These are phyloP conservation scores for Brachyistius frenatus DNA, from an alignment of 2,113 vertebrate species.

Conservation along the genomic window DNA sequence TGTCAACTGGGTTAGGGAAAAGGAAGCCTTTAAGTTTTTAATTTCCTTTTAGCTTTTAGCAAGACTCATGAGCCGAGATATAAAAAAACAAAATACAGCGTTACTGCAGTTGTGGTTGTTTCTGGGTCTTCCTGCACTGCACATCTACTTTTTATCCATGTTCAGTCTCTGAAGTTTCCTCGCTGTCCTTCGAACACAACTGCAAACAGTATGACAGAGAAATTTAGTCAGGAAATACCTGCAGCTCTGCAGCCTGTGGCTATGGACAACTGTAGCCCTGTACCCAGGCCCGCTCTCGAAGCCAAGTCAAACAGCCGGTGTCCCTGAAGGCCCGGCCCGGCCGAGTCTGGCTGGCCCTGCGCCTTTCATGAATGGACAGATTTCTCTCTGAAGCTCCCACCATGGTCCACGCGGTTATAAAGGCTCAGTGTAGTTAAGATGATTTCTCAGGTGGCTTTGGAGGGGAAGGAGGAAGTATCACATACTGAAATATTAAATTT, in stretches of 20 bases:
- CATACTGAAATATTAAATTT: conserved; percentile 71
- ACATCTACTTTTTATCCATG: conserved; percentile 84
- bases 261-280: conserved; percentile 78
- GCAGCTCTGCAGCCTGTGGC: conserved; percentile 71
- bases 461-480: conserved; percentile 63
- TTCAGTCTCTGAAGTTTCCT: conserved; percentile 86
- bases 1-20: conserved; percentile 31
- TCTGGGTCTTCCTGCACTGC: conserved; percentile 32
- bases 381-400: conserved; percentile 72
- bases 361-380: conserved; percentile 79
- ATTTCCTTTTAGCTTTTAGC: conserved; percentile 64
- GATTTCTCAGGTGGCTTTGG: conserved; percentile 72
- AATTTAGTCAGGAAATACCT: conserved; percentile 81
- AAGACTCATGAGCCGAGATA: conserved; percentile 21
- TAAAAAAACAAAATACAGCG: conserved; percentile 24
- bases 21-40: conserved; percentile 56
- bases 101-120: conserved; percentile 17
- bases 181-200: conserved; percentile 85
- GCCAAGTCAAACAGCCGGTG: conserved; percentile 81
- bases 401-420: conserved; percentile 66
- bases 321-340: conserved; percentile 72
- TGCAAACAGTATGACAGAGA: conserved; percentile 70
- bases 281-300: conserved; percentile 41
- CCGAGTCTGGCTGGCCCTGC: conserved; percentile 55
- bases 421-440: conserved; percentile 74